Percentiles rank a stretch among this genome's conserved stretches.
These are phyloP conservation scores for Choristoneura rosaceana DNA, from an alignment of 2,888 invertebrate species.

Conservation along the genomic window DNA sequence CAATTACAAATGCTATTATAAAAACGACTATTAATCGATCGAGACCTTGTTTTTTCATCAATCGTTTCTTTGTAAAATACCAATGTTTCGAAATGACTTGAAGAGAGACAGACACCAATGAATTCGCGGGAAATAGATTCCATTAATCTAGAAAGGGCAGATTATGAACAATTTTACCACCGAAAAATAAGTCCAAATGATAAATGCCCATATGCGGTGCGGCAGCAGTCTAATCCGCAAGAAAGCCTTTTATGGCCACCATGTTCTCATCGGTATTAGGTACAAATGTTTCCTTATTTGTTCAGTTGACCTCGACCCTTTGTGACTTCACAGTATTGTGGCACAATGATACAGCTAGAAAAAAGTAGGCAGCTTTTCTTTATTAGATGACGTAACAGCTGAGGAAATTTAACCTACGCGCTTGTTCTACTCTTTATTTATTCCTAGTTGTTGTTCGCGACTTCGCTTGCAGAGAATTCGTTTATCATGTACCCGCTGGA, in stretches of 20 bases:
- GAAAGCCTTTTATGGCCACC: conserved; percentile 20
- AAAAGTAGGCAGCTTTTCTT: conserved; percentile 6
- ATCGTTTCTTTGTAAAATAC: too few species aligned
- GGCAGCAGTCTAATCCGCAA: conserved; percentile 12
- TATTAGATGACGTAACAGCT: conserved; percentile 7
- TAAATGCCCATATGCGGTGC: conserved; percentile 5
- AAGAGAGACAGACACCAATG: not conserved
- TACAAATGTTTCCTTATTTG: conserved; percentile 28
- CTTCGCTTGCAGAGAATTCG: too few species aligned
- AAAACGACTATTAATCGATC: too few species aligned
- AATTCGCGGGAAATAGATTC: not conserved
- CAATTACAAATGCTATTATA: too few species aligned
- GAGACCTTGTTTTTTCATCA: too few species aligned
- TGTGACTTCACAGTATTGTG: conserved; percentile 5
- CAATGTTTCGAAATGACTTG: too few species aligned
- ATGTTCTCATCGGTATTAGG: conserved; percentile 24
- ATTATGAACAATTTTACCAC: not conserved
- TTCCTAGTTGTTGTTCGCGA: too few species aligned
- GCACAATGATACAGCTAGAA: conserved; percentile 3
- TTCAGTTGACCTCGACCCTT: conserved; percentile 20
- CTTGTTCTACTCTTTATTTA: not conserved
- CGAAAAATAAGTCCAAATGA: conserved; percentile 1
- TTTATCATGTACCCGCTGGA: too few species aligned
- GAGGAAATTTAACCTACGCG: not conserved
- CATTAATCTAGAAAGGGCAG: not conserved